Evolutionary conservation across 2,797 vertebrate genomes (phyloP).

Genomic region (Peromyscus aztecus): DNA sequence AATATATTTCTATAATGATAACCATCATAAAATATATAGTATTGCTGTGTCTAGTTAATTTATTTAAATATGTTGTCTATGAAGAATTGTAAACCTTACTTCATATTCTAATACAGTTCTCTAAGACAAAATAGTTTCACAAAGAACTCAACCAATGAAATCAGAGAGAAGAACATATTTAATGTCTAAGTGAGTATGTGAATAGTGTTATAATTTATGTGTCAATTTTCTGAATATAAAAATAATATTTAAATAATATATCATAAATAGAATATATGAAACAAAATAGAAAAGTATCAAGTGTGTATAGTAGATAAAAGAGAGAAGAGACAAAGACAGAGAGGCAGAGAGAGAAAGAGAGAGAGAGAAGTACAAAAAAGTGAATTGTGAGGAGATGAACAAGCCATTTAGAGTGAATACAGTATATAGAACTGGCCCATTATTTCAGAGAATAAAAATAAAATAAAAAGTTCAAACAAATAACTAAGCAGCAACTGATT

Average conservation of each 20-base stretch:
- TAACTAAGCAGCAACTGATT: neutral
- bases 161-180: neutral
- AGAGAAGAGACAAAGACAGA: neutral
- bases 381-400: neutral
- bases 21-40: neutral
- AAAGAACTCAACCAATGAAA: neutral
- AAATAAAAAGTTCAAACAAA: slow-evolving; percentile 18
- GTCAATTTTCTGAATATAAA: neutral
- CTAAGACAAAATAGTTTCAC: slow-evolving; percentile 1
- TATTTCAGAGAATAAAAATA: slow-evolving; percentile 46
- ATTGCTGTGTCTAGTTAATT: neutral
- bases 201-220: neutral
- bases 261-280: neutral
- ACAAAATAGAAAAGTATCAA: neutral
- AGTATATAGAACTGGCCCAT: neutral
- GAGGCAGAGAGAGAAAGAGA: neutral
- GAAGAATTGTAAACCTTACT: neutral
- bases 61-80: neutral
- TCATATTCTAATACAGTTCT: neutral
- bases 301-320: neutral
- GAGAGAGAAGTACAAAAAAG: too few species aligned
- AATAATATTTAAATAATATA: neutral
- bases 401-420: neutral
- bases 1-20: neutral
- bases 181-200: neutral